Evolutionary conservation across 2,888 invertebrate species (phyloP).

Genomic region (Drosophila hawaiiensis): DNA sequence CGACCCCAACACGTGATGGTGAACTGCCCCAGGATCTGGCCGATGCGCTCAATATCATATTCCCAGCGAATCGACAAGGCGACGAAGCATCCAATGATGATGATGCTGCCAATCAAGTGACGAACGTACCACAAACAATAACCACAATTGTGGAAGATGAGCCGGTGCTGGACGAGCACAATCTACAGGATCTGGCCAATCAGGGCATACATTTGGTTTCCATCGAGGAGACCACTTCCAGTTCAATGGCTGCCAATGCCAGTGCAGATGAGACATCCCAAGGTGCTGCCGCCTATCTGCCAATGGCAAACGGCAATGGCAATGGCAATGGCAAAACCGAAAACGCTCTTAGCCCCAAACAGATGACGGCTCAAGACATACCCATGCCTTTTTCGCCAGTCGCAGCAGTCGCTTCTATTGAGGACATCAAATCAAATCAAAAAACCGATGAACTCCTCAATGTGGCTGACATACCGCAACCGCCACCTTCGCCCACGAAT

Average conservation of each 20-base stretch:
- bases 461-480: slow-evolving; percentile 77
- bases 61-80: slow-evolving; percentile 86
- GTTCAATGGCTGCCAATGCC: slow-evolving; percentile 53
- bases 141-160: slow-evolving; percentile 71
- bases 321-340: slow-evolving; percentile 2
- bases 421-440: slow-evolving; percentile 21
- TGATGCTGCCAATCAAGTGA: slow-evolving; percentile 44
- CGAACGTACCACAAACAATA: slow-evolving; percentile 68
- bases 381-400: slow-evolving; percentile 68
- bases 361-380: slow-evolving; percentile 59
- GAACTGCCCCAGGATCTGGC: slow-evolving; percentile 87
- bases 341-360: slow-evolving; percentile 21
- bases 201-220: slow-evolving; percentile 84
- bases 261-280: slow-evolving; percentile 43
- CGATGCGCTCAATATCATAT: slow-evolving; percentile 88
- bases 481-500: slow-evolving; percentile 80
- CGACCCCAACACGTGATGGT: slow-evolving; percentile 85
- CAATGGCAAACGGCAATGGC: slow-evolving; percentile 47
- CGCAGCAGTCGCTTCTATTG: slow-evolving; percentile 6
- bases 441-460: slow-evolving; percentile 64
- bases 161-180: slow-evolving; percentile 71
- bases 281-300: neutral
- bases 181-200: slow-evolving; percentile 82
- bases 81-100: slow-evolving; percentile 62
- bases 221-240: slow-evolving; percentile 77